These are phyloP conservation scores for Gonioctena quinquepunctata DNA, from an alignment of 1,140 invertebrate genomes.

Conservation along the genomic window DNA sequence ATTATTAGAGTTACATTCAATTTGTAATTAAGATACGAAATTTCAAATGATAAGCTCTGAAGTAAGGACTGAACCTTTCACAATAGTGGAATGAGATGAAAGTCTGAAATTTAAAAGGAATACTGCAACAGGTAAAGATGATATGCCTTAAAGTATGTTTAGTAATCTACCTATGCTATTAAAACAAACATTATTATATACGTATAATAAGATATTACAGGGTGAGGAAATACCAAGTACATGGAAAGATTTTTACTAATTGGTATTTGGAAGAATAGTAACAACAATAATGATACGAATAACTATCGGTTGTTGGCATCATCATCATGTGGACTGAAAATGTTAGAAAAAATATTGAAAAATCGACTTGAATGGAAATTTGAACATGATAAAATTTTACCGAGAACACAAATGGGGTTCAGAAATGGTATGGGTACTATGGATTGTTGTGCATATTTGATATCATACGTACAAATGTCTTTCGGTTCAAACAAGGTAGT, in stretches of 20 bases:
- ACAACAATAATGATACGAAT: background rate
- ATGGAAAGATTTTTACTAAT: too few relatives aligned
- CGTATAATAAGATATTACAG: background rate
- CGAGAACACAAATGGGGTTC: background rate
- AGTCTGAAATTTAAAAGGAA: background rate
- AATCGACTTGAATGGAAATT: slow-evolving; percentile 16
- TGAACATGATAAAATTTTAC: background rate
- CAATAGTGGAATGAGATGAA: background rate
- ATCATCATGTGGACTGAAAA: slow-evolving; percentile 3
- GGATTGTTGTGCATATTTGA: background rate
- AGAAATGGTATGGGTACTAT: background rate
- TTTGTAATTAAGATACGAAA: background rate
- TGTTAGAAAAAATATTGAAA: slow-evolving; percentile 19
- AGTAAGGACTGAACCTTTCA: background rate
- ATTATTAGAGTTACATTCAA: background rate
- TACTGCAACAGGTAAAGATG: background rate
- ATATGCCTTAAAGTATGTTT: slow-evolving; percentile 8
- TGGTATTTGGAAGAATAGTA: too few relatives aligned
- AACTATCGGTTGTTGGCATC: slow-evolving; percentile 3
- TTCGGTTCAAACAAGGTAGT: background rate
- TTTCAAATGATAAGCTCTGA: background rate
- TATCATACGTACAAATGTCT: background rate
- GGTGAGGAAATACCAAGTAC: too few relatives aligned
- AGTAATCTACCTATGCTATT: background rate
- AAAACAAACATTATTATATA: background rate